Evolutionary conservation across 2,113 vertebrate species (phyloP).

Genomic region (Plectropomus leopardus): DNA sequence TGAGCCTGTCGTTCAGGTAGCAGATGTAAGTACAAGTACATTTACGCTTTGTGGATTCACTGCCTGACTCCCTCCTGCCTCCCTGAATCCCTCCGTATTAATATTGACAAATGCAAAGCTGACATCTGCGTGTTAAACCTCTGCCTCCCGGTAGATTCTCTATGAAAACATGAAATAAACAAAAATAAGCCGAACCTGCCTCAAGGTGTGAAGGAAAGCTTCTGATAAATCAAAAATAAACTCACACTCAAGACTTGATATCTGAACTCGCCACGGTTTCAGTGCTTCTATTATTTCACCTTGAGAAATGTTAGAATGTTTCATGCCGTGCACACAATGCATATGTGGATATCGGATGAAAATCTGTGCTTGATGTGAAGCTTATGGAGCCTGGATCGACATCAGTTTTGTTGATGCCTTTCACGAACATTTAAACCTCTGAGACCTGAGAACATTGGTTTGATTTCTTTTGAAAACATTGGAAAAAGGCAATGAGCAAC

Average conservation of each 20-base stretch:
- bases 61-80: neutral
- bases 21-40: constrained; percentile 78
- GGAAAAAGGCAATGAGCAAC: too few relatives aligned
- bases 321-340: neutral
- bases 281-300: neutral
- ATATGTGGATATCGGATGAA: neutral
- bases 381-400: too few relatives aligned
- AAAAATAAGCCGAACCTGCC: neutral
- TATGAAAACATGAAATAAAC: neutral
- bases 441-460: too few relatives aligned
- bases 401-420: too few relatives aligned
- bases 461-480: too few relatives aligned
- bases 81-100: constrained; percentile 12
- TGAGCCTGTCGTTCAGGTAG: constrained; percentile 81
- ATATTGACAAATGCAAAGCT: constrained; percentile 35
- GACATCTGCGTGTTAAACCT: constrained; percentile 17
- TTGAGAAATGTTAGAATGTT: neutral
- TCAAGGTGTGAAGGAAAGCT: neutral
- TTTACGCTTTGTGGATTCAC: constrained; percentile 10
- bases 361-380: too few relatives aligned
- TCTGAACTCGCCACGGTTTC: neutral
- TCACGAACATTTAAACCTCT: too few relatives aligned
- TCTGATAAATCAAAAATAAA: neutral
- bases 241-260: neutral
- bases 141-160: neutral